A percentile compares a stretch with the other conserved stretches of the same genome.
Evolutionary conservation across 2,888 invertebrate species (phyloP).

Genomic region (Leptinotarsa haldemani): DNA sequence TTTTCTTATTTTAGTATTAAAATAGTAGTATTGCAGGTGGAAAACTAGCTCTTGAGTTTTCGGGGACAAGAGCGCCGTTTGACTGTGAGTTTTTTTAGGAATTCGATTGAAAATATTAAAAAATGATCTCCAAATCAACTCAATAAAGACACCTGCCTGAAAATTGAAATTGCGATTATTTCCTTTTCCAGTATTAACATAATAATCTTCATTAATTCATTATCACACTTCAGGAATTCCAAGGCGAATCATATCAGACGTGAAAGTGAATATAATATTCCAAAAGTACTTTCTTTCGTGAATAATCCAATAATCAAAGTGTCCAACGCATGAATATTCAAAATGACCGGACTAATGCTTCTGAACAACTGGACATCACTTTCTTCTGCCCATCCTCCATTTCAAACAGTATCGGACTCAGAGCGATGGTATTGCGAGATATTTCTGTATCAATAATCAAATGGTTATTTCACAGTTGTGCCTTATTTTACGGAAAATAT

Average conservation of each 20-base stretch:
- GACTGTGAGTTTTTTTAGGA: too few species aligned
- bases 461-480: too few species aligned
- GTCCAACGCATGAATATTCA: conserved; percentile 4
- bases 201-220: neutral
- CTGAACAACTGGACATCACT: conserved; percentile 28
- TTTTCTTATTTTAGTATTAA: too few species aligned
- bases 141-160: too few species aligned
- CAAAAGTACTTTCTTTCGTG: conserved; percentile 15
- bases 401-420: conserved; percentile 3
- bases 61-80: too few species aligned
- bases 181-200: neutral
- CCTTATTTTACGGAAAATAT: too few species aligned
- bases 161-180: neutral
- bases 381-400: conserved; percentile 29
- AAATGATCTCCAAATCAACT: too few species aligned
- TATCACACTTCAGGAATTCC: neutral
- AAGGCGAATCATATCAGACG: conserved; percentile 6
- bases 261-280: conserved; percentile 8
- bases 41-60: too few species aligned
- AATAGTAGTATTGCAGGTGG: too few species aligned
- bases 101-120: too few species aligned
- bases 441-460: neutral
- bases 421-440: neutral
- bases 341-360: conserved; percentile 28
- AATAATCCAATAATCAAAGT: conserved; percentile 4